Base-by-base conservation (phyloP, 2,888 invertebrate genomes). In the Nycteola revayana region DNA sequence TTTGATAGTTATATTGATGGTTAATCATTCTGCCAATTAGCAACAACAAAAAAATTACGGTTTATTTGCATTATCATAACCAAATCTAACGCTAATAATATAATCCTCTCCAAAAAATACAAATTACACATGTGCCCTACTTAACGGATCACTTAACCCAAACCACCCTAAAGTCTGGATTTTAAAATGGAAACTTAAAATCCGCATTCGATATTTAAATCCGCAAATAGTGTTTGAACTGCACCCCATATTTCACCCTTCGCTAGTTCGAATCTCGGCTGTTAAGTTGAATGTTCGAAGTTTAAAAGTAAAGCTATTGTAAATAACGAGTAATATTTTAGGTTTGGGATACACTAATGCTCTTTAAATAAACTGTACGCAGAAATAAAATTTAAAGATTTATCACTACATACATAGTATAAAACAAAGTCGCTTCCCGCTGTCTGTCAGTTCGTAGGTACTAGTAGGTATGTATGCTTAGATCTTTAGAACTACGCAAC, bases 221-320 rank as follows among this genome's bases (percentile, higher is more conserved):
- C 81, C 67, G 75, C 79, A 75, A 78, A 76, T 72, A 70, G 60
- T 58, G 53, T 59, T 53, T 48, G 53, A 45, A 28, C 36, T 54
- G 60, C 60, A 50, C 50, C 74, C 71, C 67, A 82, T 81, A 81
- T 84, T 87, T 82, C 68, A 83, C 79, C 86, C 85, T 74, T 75
- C 77, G 61, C 35, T 60, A 59, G 66, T 49, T 32, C 33, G 5
- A 14, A 14, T 14, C 14, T 14, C 14, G 5, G 14, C 14, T 36
- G 66, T 51, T 66, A 59, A 72, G 60, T 65, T 74, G 69, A 75
- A 73, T 66, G 68, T 71, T 76, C 68, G 66, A 77, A 74, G 63
- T 75, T 68, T 60, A 67, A 70, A 69, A 70, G 66, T 67, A 66
- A 65, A 62, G 49, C 46, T 45, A 60, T 66, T 64, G 63, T 56